Conservation (phyloP, 2,113 vertebrate genomes). For the Dicaeum eximium region DNA sequence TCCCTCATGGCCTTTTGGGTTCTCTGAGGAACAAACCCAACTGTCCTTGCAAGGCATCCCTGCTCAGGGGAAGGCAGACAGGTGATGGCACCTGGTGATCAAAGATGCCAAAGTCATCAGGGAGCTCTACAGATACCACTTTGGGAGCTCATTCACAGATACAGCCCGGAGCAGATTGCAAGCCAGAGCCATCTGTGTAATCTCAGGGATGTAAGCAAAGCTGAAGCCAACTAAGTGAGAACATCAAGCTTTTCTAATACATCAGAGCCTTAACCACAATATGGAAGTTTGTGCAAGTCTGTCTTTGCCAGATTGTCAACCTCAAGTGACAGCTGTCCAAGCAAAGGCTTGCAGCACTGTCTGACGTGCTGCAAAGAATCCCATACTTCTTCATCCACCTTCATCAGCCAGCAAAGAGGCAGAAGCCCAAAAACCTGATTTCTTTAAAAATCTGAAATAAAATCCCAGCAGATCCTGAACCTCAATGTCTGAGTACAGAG, state of each 20-base stretch:
- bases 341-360: conserved; percentile 16
- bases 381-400: background rate
- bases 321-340: conserved; percentile 49
- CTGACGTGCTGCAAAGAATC: background rate
- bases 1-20: background rate
- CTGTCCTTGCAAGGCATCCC: background rate
- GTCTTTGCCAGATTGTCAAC: conserved; percentile 53
- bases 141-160: conserved; percentile 24
- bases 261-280: conserved; percentile 49
- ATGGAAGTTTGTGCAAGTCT: conserved; percentile 44
- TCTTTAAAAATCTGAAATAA: background rate
- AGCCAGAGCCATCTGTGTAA: conserved; percentile 56
- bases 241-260: conserved; percentile 52
- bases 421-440: background rate
- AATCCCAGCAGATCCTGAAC: background rate
- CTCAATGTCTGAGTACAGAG: background rate
- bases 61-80: conserved; percentile 8
- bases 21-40: conserved; percentile 22
- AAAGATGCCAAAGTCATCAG: conserved; percentile 37
- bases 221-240: conserved; percentile 54
- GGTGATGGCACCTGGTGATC: conserved; percentile 49
- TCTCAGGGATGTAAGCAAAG: conserved; percentile 44
- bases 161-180: conserved; percentile 49
- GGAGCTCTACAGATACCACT: conserved; percentile 27
- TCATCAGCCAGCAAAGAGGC: background rate